Conservation (phyloP, 2,888 invertebrate genomes). For the Oxycera nigricornis region DNA sequence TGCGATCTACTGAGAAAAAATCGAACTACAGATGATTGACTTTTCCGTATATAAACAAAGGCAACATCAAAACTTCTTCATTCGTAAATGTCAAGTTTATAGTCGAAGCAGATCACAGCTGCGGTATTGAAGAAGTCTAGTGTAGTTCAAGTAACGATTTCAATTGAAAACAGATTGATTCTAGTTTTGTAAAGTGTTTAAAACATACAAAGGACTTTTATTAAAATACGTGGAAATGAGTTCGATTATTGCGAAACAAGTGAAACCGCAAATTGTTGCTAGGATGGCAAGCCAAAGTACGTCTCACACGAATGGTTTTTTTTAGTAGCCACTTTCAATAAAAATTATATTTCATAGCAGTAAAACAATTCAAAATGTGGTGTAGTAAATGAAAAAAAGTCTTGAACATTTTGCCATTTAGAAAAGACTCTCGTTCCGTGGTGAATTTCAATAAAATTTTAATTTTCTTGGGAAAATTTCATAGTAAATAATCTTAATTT, state of each 20-base stretch:
- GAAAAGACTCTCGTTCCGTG: not conserved
- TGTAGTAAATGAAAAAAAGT: too few species aligned
- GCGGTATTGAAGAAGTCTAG: not conserved
- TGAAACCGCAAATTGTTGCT: slow-evolving; percentile 19
- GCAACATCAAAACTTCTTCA: not conserved
- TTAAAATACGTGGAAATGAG: not conserved
- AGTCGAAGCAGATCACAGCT: not conserved
- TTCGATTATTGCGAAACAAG: slow-evolving; percentile 28
- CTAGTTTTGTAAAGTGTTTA: not conserved
- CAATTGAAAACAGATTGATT: not conserved
- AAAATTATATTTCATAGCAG: not conserved
- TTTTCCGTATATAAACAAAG: slow-evolving; percentile 21
- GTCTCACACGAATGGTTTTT: not conserved
- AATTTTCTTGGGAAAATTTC: too few species aligned
- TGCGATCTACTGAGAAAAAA: not conserved
- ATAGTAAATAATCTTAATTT: too few species aligned
- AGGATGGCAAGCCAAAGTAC: slow-evolving; percentile 34
- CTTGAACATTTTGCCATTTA: not conserved
- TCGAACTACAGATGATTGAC: not conserved
- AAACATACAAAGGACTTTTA: not conserved
- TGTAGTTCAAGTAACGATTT: not conserved
- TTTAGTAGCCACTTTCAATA: too few species aligned
- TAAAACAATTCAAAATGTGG: too few species aligned
- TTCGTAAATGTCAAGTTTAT: slow-evolving; percentile 1
- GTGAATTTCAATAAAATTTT: not conserved